These are phyloP conservation scores for Lasaia peninsularis DNA, from an alignment of 1,140 invertebrate genomes.

Conservation along the genomic window DNA sequence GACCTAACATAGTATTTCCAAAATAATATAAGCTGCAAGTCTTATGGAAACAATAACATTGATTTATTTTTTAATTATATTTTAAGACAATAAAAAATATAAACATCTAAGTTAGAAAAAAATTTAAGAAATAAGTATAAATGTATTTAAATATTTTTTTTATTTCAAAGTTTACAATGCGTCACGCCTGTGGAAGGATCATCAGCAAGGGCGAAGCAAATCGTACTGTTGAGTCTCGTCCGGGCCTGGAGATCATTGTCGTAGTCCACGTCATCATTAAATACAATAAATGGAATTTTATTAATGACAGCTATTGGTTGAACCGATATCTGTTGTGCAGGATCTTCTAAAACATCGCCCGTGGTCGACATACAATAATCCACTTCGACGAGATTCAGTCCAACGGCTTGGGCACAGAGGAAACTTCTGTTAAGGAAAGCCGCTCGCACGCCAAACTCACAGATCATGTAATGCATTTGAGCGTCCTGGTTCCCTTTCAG, in stretches of 20 bases:
- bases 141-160: neutral
- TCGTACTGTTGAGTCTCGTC: constrained; percentile 31
- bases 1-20: too few relatives aligned
- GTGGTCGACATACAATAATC: constrained; percentile 45
- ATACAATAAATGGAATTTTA: constrained; percentile 51
- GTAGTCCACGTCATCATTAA: constrained; percentile 42
- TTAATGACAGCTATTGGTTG: constrained; percentile 40
- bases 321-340: constrained; percentile 30
- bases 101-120: too few relatives aligned
- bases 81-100: too few relatives aligned
- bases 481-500: constrained; percentile 41
- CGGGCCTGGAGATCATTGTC: constrained; percentile 28
- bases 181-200: constrained; percentile 39
- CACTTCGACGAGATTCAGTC: constrained; percentile 39
- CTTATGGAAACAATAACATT: too few relatives aligned
- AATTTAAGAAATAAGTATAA: too few relatives aligned
- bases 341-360: constrained; percentile 35
- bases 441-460: constrained; percentile 47
- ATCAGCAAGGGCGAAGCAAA: constrained; percentile 50
- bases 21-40: too few relatives aligned
- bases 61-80: too few relatives aligned
- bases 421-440: constrained; percentile 37
- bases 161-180: constrained; percentile 31
- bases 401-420: constrained; percentile 34
- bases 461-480: constrained; percentile 55